A percentile compares a stretch with the other conserved stretches of the same genome.
phyloP scores from a whole-genome alignment of 64 coral and sea anemone species.

The Cladopsammia gracilis region DNA sequence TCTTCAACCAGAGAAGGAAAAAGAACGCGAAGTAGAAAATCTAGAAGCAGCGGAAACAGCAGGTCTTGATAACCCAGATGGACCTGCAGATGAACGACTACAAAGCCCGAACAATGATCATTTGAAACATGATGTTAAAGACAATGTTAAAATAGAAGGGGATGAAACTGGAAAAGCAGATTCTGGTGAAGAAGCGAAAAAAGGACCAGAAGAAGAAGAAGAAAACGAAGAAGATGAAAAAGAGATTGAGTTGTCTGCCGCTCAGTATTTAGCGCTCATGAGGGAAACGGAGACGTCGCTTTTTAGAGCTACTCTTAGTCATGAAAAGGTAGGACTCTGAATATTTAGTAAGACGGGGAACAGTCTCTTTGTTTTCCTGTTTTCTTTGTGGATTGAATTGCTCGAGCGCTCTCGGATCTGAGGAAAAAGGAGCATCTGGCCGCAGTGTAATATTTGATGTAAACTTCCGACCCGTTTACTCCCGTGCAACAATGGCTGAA shows the following conservation, averaged over 20 bases:
- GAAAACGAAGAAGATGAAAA: not conserved
- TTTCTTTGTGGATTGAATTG: too few species aligned
- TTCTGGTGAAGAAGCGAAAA: not conserved
- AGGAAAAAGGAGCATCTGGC: too few species aligned
- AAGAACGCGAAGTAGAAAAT: not conserved
- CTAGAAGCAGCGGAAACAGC: not conserved
- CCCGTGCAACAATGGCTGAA: too few species aligned
- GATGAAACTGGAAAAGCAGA: not conserved
- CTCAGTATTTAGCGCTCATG: slow-evolving; percentile 62
- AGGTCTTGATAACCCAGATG: not conserved
- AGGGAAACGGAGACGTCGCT: slow-evolving; percentile 64
- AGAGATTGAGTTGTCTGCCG: slow-evolving; percentile 34
- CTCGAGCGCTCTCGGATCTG: too few species aligned
- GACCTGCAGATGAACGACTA: too few species aligned
- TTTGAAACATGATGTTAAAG: not conserved
- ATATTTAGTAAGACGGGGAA: too few species aligned
- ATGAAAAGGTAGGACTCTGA: slow-evolving; percentile 39
- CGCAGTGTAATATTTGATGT: too few species aligned
- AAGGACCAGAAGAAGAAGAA: not conserved
- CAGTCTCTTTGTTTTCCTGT: too few species aligned
- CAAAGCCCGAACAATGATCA: not conserved
- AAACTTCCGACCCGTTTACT: too few species aligned
- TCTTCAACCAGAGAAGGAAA: not conserved
- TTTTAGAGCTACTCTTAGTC: slow-evolving; percentile 42
- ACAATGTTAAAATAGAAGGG: not conserved